phyloP scores from a whole-genome alignment of 2,888 invertebrate species.

The Hyposoter didymator region DNA sequence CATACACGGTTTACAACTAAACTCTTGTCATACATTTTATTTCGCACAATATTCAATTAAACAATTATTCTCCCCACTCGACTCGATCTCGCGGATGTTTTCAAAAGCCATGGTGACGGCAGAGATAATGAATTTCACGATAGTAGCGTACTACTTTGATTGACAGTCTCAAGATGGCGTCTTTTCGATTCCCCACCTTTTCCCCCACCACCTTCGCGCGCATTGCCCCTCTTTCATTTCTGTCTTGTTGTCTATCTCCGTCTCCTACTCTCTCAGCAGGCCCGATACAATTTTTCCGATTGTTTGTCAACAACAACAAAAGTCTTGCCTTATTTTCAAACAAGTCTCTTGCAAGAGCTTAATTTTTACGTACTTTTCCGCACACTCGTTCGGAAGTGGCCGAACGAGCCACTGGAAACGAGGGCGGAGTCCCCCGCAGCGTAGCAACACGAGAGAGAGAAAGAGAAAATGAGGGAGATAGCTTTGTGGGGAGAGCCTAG shows the following conservation, averaged over 20 bases:
- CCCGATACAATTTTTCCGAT: constrained; percentile 57
- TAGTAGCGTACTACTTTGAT: constrained; percentile 50
- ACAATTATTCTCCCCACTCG: constrained; percentile 37
- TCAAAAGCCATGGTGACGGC: constrained; percentile 53
- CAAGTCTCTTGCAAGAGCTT: constrained; percentile 5
- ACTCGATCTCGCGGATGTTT: constrained; percentile 32
- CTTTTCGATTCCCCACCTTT: constrained; percentile 26
- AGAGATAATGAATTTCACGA: constrained; percentile 53
- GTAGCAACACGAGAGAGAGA: constrained; percentile 64
- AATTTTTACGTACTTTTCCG: constrained; percentile 13
- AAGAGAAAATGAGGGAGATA: constrained; percentile 21
- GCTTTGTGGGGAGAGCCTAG: constrained; percentile 54
- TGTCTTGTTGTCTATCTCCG: not conserved
- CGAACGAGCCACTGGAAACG: not conserved
- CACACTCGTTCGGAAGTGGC: not conserved
- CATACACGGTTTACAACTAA: not conserved
- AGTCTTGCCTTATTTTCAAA: constrained; percentile 37
- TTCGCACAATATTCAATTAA: constrained; percentile 52
- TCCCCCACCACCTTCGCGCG: not conserved
- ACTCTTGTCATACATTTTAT: constrained; percentile 30
- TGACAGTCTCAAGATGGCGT: constrained; percentile 76
- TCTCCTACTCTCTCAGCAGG: constrained; percentile 1
- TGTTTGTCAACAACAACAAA: constrained; percentile 75
- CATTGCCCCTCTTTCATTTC: not conserved
- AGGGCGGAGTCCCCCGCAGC: constrained; percentile 67